Conservation (phyloP, 2,113 vertebrate species). For the Brevimyrus niger region DNA sequence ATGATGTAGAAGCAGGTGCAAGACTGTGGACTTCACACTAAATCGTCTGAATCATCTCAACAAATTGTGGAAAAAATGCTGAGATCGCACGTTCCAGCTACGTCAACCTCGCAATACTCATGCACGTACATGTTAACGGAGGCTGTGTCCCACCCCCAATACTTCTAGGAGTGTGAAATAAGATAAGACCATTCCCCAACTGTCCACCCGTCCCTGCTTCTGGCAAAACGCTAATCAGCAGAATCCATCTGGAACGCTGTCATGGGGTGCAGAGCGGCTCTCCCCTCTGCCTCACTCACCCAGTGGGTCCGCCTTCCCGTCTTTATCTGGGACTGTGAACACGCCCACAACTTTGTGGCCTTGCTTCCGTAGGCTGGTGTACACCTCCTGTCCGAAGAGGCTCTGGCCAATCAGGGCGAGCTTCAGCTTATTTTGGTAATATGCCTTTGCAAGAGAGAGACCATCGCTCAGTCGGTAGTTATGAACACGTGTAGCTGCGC, state of each 20-base stretch:
- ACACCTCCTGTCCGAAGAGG: constrained; percentile 94
- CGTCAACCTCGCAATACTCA: background rate
- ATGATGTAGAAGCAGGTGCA: too few relatives aligned
- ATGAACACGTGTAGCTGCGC: background rate
- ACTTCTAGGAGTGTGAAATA: background rate
- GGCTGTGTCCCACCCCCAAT: background rate
- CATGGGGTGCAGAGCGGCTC: background rate
- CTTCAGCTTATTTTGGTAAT: constrained; percentile 80
- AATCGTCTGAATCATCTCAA: background rate
- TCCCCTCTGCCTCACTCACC: constrained; percentile 67
- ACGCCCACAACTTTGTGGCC: constrained; percentile 91
- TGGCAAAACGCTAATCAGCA: background rate
- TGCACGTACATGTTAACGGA: background rate
- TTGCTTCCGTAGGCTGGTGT: constrained; percentile 76
- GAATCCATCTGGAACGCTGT: background rate
- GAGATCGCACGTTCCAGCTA: background rate
- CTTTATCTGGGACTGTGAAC: constrained; percentile 92
- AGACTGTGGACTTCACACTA: background rate
- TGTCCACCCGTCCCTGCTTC: background rate
- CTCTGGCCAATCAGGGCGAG: constrained; percentile 96
- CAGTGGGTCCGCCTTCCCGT: constrained; percentile 90
- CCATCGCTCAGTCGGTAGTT: background rate
- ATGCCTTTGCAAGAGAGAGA: constrained; percentile 52
- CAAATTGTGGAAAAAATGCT: background rate
- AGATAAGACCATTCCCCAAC: background rate